phyloP scores from a whole-genome alignment of 2,113 vertebrate genomes.

The Euleptes europaea region DNA sequence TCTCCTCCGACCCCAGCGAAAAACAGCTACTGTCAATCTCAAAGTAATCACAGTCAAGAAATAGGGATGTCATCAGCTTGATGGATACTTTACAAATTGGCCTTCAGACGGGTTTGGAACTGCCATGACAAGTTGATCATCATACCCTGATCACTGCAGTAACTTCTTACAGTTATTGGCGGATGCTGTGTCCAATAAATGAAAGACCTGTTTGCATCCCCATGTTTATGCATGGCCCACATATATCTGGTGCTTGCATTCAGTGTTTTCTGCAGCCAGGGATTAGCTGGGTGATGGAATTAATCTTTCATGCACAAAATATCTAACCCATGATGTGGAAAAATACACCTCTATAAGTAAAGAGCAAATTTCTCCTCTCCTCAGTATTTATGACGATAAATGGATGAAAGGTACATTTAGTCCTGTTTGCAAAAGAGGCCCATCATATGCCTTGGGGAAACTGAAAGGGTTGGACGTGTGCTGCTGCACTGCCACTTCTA shows the following conservation, averaged over 20 bases:
- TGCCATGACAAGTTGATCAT: background rate
- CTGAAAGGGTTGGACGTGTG: too few species aligned
- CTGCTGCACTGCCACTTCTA: too few species aligned
- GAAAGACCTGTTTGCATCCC: background rate
- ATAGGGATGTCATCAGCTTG: background rate
- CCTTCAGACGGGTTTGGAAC: background rate
- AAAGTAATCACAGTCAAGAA: constrained; percentile 40
- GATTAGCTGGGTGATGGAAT: background rate
- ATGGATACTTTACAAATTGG: constrained; percentile 28
- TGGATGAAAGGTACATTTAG: background rate
- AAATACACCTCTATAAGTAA: background rate
- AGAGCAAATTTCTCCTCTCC: background rate
- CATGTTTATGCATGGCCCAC: background rate
- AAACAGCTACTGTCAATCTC: background rate
- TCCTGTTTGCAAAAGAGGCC: background rate
- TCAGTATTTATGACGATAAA: background rate
- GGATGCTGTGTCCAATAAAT: background rate
- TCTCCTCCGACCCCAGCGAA: background rate
- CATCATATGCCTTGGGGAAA: too few species aligned
- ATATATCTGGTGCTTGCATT: background rate
- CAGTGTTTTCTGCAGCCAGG: background rate
- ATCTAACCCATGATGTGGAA: background rate
- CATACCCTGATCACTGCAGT: accelerated
- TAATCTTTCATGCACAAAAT: background rate
- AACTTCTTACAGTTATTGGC: background rate